Conservation (phyloP, 2,797 vertebrate genomes). For the Rousettus madagascariensis region DNA sequence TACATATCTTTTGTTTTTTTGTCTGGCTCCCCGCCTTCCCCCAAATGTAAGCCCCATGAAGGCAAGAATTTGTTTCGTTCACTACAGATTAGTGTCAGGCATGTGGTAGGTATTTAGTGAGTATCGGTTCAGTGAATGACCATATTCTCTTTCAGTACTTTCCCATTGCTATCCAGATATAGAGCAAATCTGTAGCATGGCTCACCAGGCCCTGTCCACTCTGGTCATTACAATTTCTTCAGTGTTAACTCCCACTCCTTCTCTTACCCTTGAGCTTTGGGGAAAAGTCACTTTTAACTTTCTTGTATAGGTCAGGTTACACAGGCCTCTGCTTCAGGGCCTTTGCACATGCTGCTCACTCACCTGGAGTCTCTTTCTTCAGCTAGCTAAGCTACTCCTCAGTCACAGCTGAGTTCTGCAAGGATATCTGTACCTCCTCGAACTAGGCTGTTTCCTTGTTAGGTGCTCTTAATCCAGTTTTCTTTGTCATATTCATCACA, state of each 20-base stretch:
- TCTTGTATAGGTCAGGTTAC: neutral
- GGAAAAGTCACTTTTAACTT: neutral
- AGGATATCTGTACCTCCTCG: neutral
- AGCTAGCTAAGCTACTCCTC: neutral
- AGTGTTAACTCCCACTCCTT: neutral
- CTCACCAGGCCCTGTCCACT: neutral
- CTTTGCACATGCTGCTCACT: neutral
- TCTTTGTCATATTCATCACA: neutral
- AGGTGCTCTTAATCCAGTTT: neutral
- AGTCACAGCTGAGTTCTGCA: neutral
- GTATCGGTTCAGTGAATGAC: neutral
- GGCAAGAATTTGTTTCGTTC: neutral
- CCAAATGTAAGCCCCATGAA: neutral
- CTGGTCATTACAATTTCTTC: neutral
- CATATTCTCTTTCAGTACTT: neutral
- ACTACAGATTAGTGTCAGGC: neutral
- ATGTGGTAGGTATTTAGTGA: neutral
- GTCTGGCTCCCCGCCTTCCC: neutral
- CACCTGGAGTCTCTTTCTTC: neutral
- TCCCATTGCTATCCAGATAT: neutral
- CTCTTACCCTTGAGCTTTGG: neutral
- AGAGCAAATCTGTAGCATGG: neutral
- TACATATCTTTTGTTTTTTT: neutral
- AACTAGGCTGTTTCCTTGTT: neutral
- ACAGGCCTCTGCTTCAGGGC: neutral